A percentile compares a stretch with the other conserved stretches of the same genome.
Evolutionary conservation across 2,888 invertebrate species (phyloP).

Genomic region (Eubasilissa splendida): DNA sequence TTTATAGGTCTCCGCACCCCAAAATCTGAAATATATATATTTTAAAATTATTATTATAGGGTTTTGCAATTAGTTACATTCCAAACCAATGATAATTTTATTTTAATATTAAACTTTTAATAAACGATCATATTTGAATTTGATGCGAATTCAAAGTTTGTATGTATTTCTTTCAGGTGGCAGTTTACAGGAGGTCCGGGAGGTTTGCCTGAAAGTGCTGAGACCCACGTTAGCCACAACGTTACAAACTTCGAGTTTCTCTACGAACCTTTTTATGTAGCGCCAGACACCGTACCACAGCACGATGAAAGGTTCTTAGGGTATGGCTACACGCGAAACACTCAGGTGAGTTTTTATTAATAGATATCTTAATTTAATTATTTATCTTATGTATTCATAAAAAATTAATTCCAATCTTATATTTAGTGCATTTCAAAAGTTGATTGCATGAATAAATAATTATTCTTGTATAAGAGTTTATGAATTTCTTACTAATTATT

Average conservation of each 20-base stretch:
- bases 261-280: constrained; percentile 94
- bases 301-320: constrained; percentile 93
- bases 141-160: too few relatives aligned
- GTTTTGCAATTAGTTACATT: too few relatives aligned
- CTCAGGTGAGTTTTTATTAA: constrained; percentile 77
- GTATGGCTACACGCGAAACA: constrained; percentile 93
- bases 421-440: not conserved
- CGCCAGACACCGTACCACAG: constrained; percentile 84
- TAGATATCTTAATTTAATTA: too few relatives aligned
- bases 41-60: too few relatives aligned
- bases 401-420: not conserved
- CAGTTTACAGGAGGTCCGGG: constrained; percentile 76
- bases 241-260: constrained; percentile 89
- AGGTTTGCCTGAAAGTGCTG: constrained; percentile 73
- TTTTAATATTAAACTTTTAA: not conserved
- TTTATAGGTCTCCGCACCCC: too few relatives aligned
- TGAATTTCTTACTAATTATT: too few relatives aligned
- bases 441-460: not conserved
- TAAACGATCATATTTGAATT: too few relatives aligned
- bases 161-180: constrained; percentile 67
- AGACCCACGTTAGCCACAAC: constrained; percentile 85
- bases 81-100: too few relatives aligned
- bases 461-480: too few relatives aligned
- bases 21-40: too few relatives aligned
- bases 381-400: too few relatives aligned